phyloP scores from a whole-genome alignment of 1,140 invertebrate genomes.

The Drosophila lacertosa region DNA sequence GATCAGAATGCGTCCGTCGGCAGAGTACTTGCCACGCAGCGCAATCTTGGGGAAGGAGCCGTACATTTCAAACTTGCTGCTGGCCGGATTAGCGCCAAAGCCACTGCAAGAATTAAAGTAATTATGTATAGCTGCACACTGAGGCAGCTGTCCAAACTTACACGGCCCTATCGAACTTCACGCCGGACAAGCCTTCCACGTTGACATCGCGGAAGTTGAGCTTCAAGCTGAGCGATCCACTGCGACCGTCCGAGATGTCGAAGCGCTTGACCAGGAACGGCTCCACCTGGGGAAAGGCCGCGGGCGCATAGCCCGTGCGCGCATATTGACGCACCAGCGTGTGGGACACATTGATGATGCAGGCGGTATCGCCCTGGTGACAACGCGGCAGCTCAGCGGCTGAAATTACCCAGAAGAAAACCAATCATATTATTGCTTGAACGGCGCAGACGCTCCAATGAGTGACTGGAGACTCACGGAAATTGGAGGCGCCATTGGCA shows the following conservation, averaged over 20 bases:
- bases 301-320: slow-evolving; percentile 61
- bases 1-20: slow-evolving; percentile 78
- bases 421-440: neutral
- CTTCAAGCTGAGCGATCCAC: slow-evolving; percentile 73
- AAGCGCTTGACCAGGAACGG: slow-evolving; percentile 74
- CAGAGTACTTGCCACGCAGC: slow-evolving; percentile 75
- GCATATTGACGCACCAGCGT: slow-evolving; percentile 61
- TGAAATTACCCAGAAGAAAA: slow-evolving; percentile 32
- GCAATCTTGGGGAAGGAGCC: slow-evolving; percentile 70
- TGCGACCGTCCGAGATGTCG: slow-evolving; percentile 75
- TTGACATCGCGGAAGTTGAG: slow-evolving; percentile 75
- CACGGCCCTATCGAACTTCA: slow-evolving; percentile 80
- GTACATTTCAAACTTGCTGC: slow-evolving; percentile 81
- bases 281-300: slow-evolving; percentile 72
- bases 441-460: neutral
- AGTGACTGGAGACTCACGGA: slow-evolving; percentile 60
- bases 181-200: slow-evolving; percentile 75
- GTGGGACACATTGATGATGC: slow-evolving; percentile 68
- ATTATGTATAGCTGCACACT: neutral
- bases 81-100: slow-evolving; percentile 69
- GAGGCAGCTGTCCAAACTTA: slow-evolving; percentile 51
- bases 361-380: slow-evolving; percentile 63
- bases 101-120: slow-evolving; percentile 47
- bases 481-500: slow-evolving; percentile 53
- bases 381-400: slow-evolving; percentile 74